phyloP scores from a whole-genome alignment of 2,113 vertebrate species.

The Damaliscus lunatus region DNA sequence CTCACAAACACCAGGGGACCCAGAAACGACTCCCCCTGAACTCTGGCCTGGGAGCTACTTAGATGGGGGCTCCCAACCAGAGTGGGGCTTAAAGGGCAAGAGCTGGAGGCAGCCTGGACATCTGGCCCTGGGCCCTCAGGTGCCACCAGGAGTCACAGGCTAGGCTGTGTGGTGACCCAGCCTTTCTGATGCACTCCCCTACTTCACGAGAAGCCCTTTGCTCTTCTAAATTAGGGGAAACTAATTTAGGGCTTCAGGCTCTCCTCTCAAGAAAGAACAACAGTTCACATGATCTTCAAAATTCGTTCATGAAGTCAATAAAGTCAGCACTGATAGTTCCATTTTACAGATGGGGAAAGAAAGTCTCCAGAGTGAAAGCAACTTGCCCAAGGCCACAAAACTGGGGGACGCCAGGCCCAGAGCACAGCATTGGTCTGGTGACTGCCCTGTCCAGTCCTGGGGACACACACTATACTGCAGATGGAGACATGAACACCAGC shows the following conservation, averaged over 20 bases:
- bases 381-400: background rate
- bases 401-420: rapidly evolving
- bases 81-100: background rate
- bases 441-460: rapidly evolving
- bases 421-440: background rate
- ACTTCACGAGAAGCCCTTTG: background rate
- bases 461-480: background rate
- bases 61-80: background rate
- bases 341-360: background rate
- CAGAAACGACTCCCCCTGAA: background rate
- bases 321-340: background rate
- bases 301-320: background rate
- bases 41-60: background rate
- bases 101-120: background rate
- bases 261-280: background rate
- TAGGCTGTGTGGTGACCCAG: background rate
- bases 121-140: background rate
- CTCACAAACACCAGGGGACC: too few species aligned
- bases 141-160: background rate
- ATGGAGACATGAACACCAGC: background rate
- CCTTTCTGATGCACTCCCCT: background rate
- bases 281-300: background rate
- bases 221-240: background rate
- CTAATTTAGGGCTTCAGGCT: background rate
- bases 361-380: background rate